Evolutionary conservation across 1,140 invertebrate species (phyloP).

Genomic region (Hydropsyche tenuis): DNA sequence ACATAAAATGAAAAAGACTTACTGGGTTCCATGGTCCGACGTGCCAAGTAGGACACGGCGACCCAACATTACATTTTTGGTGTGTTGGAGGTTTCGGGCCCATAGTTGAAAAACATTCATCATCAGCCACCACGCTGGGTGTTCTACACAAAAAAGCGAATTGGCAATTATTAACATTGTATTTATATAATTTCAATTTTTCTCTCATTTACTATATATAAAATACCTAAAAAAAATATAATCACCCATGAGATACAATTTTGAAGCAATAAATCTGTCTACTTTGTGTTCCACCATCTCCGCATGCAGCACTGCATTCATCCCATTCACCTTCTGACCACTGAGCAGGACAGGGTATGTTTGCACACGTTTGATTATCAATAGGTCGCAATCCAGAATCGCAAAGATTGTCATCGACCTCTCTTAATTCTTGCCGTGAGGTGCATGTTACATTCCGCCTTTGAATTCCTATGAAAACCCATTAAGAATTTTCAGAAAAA

Average conservation of each 20-base stretch:
- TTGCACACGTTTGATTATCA: slow-evolving; percentile 74
- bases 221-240: slow-evolving; percentile 37
- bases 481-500: background rate
- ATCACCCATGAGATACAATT: slow-evolving; percentile 68
- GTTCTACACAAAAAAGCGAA: slow-evolving; percentile 55
- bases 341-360: slow-evolving; percentile 79
- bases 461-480: slow-evolving; percentile 68
- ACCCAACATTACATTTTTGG: slow-evolving; percentile 77
- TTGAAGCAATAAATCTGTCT: slow-evolving; percentile 81
- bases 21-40: slow-evolving; percentile 86
- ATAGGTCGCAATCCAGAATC: slow-evolving; percentile 74
- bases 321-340: slow-evolving; percentile 86
- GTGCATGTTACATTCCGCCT: slow-evolving; percentile 76
- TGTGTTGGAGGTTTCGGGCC: slow-evolving; percentile 74
- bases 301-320: slow-evolving; percentile 82
- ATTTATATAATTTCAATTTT: slow-evolving; percentile 5
- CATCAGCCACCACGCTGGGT: slow-evolving; percentile 73
- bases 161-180: background rate
- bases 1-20: slow-evolving; percentile 53
- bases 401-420: slow-evolving; percentile 78
- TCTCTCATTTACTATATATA: background rate
- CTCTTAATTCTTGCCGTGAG: slow-evolving; percentile 69
- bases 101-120: slow-evolving; percentile 70
- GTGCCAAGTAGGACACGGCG: slow-evolving; percentile 83
- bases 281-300: slow-evolving; percentile 73